Percentiles rank a stretch among this genome's conserved stretches.
These are phyloP conservation scores for Nematolebias whitei DNA, from an alignment of 2,113 vertebrate species.

Conservation along the genomic window DNA sequence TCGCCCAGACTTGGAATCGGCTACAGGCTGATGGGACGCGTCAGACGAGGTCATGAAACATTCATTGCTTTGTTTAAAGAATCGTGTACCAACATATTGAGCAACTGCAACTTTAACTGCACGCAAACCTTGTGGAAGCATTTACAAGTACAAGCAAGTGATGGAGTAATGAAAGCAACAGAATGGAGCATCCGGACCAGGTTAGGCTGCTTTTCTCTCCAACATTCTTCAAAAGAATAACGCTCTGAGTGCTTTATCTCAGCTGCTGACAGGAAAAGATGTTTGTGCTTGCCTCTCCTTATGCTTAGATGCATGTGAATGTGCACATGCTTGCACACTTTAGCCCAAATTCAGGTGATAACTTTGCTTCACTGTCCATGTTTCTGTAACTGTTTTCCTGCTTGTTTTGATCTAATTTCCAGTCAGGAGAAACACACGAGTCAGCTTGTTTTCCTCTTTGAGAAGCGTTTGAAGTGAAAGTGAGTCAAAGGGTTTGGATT, in stretches of 20 bases:
- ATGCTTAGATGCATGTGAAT: conserved; percentile 12
- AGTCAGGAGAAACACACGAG: not conserved
- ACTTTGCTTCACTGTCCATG: not conserved
- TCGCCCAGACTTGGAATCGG: not conserved
- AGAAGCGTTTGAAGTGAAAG: not conserved
- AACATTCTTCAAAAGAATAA: conserved; percentile 27
- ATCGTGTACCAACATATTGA: not conserved
- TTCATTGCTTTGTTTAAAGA: conserved; percentile 1
- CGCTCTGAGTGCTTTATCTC: conserved; percentile 32
- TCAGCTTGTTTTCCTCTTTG: not conserved
- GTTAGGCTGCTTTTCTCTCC: conserved; percentile 1
- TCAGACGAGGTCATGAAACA: not conserved
- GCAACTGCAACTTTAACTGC: not conserved
- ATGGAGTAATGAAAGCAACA: not conserved
- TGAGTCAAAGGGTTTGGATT: not conserved
- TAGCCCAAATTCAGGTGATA: not conserved
- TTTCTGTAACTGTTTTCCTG: not conserved
- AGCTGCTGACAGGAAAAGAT: conserved; percentile 26
- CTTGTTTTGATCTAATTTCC: not conserved
- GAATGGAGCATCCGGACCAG: conserved; percentile 7
- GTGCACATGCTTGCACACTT: not conserved
- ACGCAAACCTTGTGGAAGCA: not conserved
- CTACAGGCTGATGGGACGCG: no score
- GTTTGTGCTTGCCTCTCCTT: conserved; percentile 23
- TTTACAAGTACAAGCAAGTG: not conserved